phyloP scores from a whole-genome alignment of 2,888 invertebrate genomes.

The Lutraria lutraria region DNA sequence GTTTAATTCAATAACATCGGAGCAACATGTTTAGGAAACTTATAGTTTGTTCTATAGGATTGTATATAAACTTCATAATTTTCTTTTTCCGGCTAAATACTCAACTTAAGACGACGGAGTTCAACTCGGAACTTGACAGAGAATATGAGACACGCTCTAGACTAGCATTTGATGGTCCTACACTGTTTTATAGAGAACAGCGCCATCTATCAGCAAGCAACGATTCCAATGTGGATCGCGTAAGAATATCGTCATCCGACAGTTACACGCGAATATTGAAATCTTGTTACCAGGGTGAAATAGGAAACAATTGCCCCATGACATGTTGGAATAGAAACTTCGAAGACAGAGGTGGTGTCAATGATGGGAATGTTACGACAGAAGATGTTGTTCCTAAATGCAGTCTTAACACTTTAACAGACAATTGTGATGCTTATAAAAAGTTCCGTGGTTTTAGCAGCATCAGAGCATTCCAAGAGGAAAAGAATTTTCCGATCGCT shows the following conservation, averaged over 20 bases:
- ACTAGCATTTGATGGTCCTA: neutral
- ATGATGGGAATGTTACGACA: neutral
- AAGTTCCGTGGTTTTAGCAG: slow-evolving; percentile 56
- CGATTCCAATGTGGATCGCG: neutral
- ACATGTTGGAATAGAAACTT: neutral
- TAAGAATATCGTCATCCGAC: neutral
- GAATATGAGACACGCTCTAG: neutral
- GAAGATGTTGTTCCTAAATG: slow-evolving; percentile 4
- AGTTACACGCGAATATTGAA: neutral
- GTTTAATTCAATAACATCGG: neutral
- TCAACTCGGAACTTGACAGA: neutral
- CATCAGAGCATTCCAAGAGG: slow-evolving; percentile 52
- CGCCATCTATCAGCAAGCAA: neutral
- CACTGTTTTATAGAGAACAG: neutral
- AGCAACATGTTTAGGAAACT: neutral
- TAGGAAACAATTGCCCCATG: neutral
- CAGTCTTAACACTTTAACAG: slow-evolving; percentile 40
- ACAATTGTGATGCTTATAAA: slow-evolving; percentile 61
- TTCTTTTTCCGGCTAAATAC: neutral
- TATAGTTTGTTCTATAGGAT: neutral
- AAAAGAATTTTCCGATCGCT: slow-evolving; percentile 75
- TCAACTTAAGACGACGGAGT: neutral
- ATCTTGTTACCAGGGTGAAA: neutral
- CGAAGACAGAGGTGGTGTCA: neutral
- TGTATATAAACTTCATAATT: neutral